A percentile compares a stretch with the other conserved stretches of the same genome.
phyloP scores from a whole-genome alignment of 1,140 invertebrate genomes.

The Zaprionus inermis region DNA sequence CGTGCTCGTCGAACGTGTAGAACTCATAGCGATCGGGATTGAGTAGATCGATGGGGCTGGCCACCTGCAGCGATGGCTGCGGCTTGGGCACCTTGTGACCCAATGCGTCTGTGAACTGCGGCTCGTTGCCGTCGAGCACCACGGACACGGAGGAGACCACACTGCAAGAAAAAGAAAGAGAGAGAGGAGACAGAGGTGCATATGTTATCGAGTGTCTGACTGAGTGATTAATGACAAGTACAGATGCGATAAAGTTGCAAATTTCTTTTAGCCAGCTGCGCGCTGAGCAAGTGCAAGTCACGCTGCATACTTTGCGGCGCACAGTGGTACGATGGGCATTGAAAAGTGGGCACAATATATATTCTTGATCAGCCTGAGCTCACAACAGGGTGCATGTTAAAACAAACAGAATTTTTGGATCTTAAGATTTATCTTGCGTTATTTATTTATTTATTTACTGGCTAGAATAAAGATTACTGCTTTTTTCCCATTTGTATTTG shows the following conservation, averaged over 20 bases:
- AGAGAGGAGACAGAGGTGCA: slow-evolving; percentile 11
- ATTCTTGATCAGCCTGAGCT: too few species aligned
- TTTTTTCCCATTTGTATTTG: too few species aligned
- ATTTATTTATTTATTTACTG: too few species aligned
- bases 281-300: slow-evolving; percentile 45
- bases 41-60: slow-evolving; percentile 90
- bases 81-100: slow-evolving; percentile 87
- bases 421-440: too few species aligned
- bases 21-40: slow-evolving; percentile 93
- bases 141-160: slow-evolving; percentile 87
- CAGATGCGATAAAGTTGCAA: slow-evolving; percentile 40
- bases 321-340: background rate
- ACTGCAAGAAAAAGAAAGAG: slow-evolving; percentile 72
- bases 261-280: slow-evolving; percentile 9
- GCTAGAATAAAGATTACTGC: too few species aligned
- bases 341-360: background rate
- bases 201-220: slow-evolving; percentile 45
- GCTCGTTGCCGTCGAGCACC: slow-evolving; percentile 86
- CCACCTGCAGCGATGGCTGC: slow-evolving; percentile 85
- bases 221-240: slow-evolving; percentile 54
- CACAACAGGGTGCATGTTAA: too few species aligned
- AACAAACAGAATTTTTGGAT: too few species aligned
- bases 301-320: slow-evolving; percentile 62
- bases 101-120: slow-evolving; percentile 87
- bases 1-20: slow-evolving; percentile 92